A percentile compares a stretch with the other conserved stretches of the same genome.
These are phyloP conservation scores for Alloplasta piceator DNA, from an alignment of 2,888 invertebrate genomes.

Conservation along the genomic window DNA sequence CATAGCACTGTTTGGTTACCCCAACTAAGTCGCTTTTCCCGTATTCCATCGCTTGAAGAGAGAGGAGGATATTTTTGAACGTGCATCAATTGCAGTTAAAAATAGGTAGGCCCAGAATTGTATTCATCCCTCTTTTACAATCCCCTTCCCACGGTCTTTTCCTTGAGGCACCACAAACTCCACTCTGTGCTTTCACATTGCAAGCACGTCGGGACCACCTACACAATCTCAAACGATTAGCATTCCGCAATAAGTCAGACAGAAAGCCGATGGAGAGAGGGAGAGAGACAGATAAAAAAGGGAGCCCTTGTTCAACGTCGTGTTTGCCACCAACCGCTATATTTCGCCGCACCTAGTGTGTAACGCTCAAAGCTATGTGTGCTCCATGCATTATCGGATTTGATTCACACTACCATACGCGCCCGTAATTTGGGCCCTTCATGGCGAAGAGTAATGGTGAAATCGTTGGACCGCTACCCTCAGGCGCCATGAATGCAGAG, in stretches of 20 bases:
- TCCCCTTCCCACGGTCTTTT: too few species aligned
- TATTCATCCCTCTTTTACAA: too few species aligned
- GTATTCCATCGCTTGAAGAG: too few species aligned
- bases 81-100: too few species aligned
- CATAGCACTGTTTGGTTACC: too few species aligned
- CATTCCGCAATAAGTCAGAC: constrained; percentile 77
- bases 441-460: constrained; percentile 69
- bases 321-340: constrained; percentile 22
- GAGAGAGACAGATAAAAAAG: constrained; percentile 3
- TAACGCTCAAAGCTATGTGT: constrained; percentile 75
- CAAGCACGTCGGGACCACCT: constrained; percentile 1
- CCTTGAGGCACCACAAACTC: too few species aligned
- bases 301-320: constrained; percentile 30
- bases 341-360: constrained; percentile 12
- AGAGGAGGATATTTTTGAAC: too few species aligned
- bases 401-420: constrained; percentile 72
- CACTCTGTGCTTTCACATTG: too few species aligned
- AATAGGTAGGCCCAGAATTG: too few species aligned
- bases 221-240: constrained; percentile 67
- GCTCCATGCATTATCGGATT: constrained; percentile 78
- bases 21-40: too few species aligned
- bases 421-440: constrained; percentile 74
- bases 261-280: constrained; percentile 36
- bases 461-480: constrained; percentile 71
- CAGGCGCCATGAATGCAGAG: constrained; percentile 62